Conservation (phyloP, 1,140 invertebrate species). For the Maniola jurtina region DNA sequence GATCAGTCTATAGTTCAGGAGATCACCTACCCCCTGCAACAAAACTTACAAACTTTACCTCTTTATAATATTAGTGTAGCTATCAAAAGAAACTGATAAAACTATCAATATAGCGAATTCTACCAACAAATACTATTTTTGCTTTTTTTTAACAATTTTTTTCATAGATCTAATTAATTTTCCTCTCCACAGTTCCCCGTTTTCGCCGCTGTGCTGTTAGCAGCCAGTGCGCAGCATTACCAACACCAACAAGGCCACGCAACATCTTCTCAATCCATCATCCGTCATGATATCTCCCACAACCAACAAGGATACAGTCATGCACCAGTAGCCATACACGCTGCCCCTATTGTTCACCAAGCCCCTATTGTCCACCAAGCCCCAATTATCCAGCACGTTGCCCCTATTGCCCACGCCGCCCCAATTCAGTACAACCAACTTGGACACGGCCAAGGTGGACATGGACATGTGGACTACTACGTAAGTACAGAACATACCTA, state of each 20-base stretch:
- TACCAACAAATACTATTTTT: too few relatives aligned
- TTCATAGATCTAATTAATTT: neutral
- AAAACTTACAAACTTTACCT: too few relatives aligned
- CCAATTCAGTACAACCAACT: constrained; percentile 20
- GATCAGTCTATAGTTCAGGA: too few relatives aligned
- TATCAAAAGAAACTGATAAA: too few relatives aligned
- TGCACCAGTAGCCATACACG: constrained; percentile 4
- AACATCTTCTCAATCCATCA: constrained; percentile 23
- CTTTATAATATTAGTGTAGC: too few relatives aligned
- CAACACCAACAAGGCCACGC: constrained; percentile 14
- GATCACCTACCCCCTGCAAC: too few relatives aligned
- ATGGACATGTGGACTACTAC: constrained; percentile 41
- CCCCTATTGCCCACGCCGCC: constrained; percentile 16
- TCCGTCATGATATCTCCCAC: constrained; percentile 17
- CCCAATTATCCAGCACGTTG: constrained; percentile 13
- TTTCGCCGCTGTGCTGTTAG: constrained; percentile 10
- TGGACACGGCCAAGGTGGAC: constrained; percentile 20
- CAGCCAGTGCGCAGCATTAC: constrained; percentile 20
- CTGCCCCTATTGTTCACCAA: constrained; percentile 16
- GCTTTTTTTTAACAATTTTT: neutral
- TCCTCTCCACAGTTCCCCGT: constrained; percentile 2
- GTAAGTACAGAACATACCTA: constrained; percentile 29
- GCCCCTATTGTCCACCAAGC: constrained; percentile 23
- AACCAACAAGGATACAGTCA: constrained; percentile 15
- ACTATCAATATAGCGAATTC: too few relatives aligned